These are phyloP conservation scores for Dicrurus megarhynchus DNA, from an alignment of 2,113 vertebrate genomes.

Conservation along the genomic window DNA sequence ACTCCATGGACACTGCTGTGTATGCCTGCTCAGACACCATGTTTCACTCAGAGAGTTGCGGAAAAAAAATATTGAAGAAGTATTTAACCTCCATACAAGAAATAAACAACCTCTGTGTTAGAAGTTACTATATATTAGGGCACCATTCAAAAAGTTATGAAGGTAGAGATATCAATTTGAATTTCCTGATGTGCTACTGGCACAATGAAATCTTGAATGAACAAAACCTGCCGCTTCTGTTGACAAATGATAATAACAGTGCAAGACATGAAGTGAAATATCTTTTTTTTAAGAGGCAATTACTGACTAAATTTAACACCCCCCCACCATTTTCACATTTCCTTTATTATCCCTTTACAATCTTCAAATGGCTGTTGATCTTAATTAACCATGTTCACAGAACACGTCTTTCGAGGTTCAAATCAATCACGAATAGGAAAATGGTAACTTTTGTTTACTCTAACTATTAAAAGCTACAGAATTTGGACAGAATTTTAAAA, in stretches of 20 bases:
- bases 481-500: background rate
- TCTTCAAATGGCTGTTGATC: background rate
- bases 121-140: background rate
- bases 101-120: background rate
- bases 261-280: background rate
- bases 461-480: background rate
- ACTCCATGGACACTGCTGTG: background rate
- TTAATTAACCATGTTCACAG: background rate
- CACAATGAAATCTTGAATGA: background rate
- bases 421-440: background rate
- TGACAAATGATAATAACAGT: background rate
- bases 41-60: background rate
- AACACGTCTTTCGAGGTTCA: background rate
- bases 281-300: background rate
- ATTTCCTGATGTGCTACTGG: background rate
- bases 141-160: background rate
- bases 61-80: background rate
- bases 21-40: fast-evolving
- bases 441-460: background rate
- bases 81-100: background rate
- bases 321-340: fast-evolving
- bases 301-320: background rate
- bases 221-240: background rate
- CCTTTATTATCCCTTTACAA: background rate
- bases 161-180: background rate